Base-by-base conservation (phyloP, 2,888 invertebrate genomes). In the Neuroscelio doddi region DNA sequence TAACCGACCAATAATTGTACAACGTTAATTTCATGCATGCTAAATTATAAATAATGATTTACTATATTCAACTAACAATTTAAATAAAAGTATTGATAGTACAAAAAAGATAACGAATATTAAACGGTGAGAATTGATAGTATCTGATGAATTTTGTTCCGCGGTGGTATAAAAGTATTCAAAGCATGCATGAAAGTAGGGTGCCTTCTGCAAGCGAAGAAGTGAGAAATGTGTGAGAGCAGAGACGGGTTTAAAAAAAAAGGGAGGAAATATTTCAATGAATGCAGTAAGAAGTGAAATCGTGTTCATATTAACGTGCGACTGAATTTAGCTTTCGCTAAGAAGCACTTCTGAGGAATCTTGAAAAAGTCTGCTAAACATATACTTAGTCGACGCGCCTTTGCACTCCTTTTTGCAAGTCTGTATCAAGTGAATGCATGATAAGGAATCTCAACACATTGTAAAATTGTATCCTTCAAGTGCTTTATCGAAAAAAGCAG, bases 211-310 rank as follows among this genome's bases (percentile, higher is more conserved):
- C 10, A 38, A 44, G 50, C 10, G 14, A 44, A 12, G 30, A 16
- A 10, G 12, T 16, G 39, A 27, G 61, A 16, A 34, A 51, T 57
- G 39, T 57, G 46, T 46, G 51, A 63, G 51, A 32, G 53, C 21
- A 38, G 42, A 15, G 21, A 17, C 9, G 32, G 32, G 15, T 45
- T 29, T 32, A 9, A 46, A 17, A 32, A 12, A 29, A 39, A n/a
- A n/a, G n/a, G 39, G 27, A 16, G n/a, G 50, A 12, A 55, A 58
- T 64, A 50, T 58, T 58, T 53, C 50, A 64, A 59, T 59, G 55
- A 55, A 51, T 52, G 49, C 34, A 29, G 44, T 27, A 61, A 65
- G 65, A 65, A 65, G 65, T 56, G 53, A 65, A 65, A 65, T 52
- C 61, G 57, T 65, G 65, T 61, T 57, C 56, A 29, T 30, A 56